Evolutionary conservation across 2,113 vertebrate genomes (phyloP).

Genomic region (Eclectus roratus): DNA sequence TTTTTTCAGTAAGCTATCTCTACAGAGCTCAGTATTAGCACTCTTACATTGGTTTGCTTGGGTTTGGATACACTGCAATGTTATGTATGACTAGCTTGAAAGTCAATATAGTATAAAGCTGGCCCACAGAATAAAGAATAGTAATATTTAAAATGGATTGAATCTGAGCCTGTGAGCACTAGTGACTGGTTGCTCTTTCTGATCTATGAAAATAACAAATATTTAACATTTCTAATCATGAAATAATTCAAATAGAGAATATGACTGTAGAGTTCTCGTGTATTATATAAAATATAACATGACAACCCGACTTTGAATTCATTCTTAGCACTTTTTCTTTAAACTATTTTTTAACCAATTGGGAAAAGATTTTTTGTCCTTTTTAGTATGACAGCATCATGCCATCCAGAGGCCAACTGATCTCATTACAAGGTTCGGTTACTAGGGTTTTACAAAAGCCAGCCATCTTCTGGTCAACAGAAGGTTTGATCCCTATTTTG

Average conservation of each 20-base stretch:
- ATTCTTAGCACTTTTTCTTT: neutral
- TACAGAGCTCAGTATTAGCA: neutral
- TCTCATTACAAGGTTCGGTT: slow-evolving; percentile 10
- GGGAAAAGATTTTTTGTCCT: neutral
- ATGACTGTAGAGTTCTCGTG: accelerated
- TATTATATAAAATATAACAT: neutral
- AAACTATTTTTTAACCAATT: slow-evolving; percentile 21
- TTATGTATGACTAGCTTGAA: neutral
- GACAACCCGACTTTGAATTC: neutral
- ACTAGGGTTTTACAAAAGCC: neutral
- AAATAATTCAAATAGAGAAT: neutral
- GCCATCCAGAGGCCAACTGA: slow-evolving; percentile 52
- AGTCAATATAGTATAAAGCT: neutral
- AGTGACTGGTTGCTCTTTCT: neutral
- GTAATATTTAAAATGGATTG: neutral
- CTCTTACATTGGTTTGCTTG: neutral
- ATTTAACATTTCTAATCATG: neutral
- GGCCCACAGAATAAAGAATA: neutral
- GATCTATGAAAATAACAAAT: neutral
- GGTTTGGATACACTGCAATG: neutral
- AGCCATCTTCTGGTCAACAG: neutral
- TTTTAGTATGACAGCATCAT: neutral
- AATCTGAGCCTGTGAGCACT: neutral
- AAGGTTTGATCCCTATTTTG: neutral
- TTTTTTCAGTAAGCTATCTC: neutral